Evolutionary conservation across 2,888 invertebrate species (phyloP).

Genomic region (Cinara cedri): DNA sequence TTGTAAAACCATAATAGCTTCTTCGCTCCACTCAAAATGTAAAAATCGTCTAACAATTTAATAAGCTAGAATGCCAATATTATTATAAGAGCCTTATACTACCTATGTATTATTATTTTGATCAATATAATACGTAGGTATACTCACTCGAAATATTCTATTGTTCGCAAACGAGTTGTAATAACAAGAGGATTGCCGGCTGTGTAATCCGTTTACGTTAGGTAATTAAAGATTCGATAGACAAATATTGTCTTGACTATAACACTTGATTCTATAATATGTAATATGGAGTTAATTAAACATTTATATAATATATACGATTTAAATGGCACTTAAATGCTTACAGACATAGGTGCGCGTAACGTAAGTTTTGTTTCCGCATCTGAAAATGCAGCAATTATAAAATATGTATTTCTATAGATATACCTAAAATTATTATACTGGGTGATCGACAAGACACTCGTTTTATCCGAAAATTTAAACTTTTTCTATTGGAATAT

Average conservation of each 20-base stretch:
- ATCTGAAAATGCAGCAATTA: no score
- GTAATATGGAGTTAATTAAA: not conserved
- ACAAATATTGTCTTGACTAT: not conserved
- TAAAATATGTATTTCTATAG: no score
- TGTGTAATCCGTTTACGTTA: not conserved
- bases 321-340: not conserved
- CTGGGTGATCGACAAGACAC: no score
- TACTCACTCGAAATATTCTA: not conserved
- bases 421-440: no score
- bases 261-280: not conserved
- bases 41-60: no score
- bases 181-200: not conserved
- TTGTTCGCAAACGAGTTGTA: not conserved
- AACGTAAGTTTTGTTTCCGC: no score
- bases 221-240: not conserved
- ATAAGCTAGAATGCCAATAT: not conserved
- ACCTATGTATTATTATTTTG: constrained; percentile 2
- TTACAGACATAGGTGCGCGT: no score
- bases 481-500: no score
- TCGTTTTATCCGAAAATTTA: no score
- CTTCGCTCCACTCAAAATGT: no score
- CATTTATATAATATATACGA: not conserved
- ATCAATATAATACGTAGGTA: not conserved
- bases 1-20: no score
- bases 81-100: no score